Percentiles rank a stretch among this genome's conserved stretches.
Conservation (phyloP, 2,888 invertebrate genomes). For the Leistus spinibarbis region DNA sequence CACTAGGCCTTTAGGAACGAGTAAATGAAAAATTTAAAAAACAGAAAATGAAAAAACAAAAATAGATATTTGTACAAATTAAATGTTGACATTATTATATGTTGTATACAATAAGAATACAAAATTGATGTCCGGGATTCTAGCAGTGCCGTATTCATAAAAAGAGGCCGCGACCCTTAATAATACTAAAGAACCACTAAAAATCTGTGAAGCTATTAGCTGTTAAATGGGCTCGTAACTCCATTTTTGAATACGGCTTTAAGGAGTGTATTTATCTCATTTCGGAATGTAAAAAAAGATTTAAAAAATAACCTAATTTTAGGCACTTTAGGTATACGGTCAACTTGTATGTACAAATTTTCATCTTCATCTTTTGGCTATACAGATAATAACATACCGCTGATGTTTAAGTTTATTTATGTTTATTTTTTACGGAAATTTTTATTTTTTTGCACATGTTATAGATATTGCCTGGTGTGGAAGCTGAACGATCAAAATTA, state of each 20-base stretch:
- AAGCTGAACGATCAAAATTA: slow-evolving; percentile 7
- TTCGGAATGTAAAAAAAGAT: slow-evolving; percentile 45
- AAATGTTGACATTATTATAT: slow-evolving; percentile 46
- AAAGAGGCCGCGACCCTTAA: slow-evolving; percentile 1
- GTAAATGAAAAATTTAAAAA: slow-evolving; percentile 40
- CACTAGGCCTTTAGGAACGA: slow-evolving; percentile 44
- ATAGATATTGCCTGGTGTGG: slow-evolving; percentile 31
- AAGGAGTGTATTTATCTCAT: slow-evolving; percentile 39
- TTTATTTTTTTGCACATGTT: slow-evolving; percentile 37
- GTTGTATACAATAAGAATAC: slow-evolving; percentile 43
- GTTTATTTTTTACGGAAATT: slow-evolving; percentile 25
- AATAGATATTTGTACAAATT: slow-evolving; percentile 47
- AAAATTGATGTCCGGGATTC: slow-evolving; percentile 39
- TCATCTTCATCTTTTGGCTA: slow-evolving; percentile 39
- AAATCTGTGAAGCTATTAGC: slow-evolving; percentile 20
- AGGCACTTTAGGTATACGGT: slow-evolving; percentile 56
- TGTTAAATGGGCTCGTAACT: slow-evolving; percentile 27
- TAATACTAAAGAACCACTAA: slow-evolving; percentile 17
- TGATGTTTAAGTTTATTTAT: slow-evolving; percentile 26
- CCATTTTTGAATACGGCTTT: slow-evolving; percentile 37
- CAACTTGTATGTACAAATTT: slow-evolving; percentile 55
- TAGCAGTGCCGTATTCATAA: slow-evolving; percentile 27
- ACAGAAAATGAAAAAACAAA: slow-evolving; percentile 32
- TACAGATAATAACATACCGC: slow-evolving; percentile 39
- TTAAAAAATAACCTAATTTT: slow-evolving; percentile 51